phyloP scores from a whole-genome alignment of 2,113 vertebrate genomes.

The Psammodynastes pulverulentus region DNA sequence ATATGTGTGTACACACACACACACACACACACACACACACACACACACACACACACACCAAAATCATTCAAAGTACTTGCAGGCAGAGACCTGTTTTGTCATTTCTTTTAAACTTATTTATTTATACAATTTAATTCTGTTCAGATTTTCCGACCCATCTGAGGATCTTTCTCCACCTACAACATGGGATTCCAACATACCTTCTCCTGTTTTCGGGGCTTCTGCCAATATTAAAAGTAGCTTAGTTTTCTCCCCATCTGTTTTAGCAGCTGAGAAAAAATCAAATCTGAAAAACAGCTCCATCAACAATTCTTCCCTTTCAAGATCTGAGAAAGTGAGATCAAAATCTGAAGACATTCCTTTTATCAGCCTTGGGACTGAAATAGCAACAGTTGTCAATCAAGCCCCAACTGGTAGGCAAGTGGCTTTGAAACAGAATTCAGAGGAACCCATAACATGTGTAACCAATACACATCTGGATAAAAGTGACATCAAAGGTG shows the following conservation, averaged over 20 bases:
- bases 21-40: too few species aligned
- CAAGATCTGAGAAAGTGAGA: conserved; percentile 64
- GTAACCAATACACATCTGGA: conserved; percentile 29
- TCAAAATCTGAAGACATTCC: conserved; percentile 71
- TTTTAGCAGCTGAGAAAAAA: conserved; percentile 67
- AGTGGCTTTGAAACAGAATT: conserved; percentile 57
- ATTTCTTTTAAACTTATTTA: not conserved
- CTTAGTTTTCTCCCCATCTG: conserved; percentile 67
- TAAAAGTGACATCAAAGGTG: conserved; percentile 44
- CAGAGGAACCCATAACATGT: conserved; percentile 48
- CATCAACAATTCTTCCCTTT: conserved; percentile 57
- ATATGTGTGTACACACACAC: too few species aligned
- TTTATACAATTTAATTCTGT: conserved; percentile 39
- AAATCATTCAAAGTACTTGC: not conserved
- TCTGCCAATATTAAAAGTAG: conserved; percentile 54
- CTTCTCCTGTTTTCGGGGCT: conserved; percentile 77
- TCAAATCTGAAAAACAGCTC: conserved; percentile 56
- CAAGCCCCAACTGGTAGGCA: conserved; percentile 61
- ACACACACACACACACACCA: too few species aligned
- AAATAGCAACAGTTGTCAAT: conserved; percentile 60
- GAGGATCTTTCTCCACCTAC: conserved; percentile 51
- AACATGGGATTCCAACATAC: conserved; percentile 59
- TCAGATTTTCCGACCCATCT: conserved; percentile 70
- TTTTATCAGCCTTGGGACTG: conserved; percentile 57
- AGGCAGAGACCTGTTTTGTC: not conserved